Percentiles rank a stretch among this genome's conserved stretches.
Conservation (phyloP, 1,140 invertebrate genomes). For the Drosophila prosaltans region DNA sequence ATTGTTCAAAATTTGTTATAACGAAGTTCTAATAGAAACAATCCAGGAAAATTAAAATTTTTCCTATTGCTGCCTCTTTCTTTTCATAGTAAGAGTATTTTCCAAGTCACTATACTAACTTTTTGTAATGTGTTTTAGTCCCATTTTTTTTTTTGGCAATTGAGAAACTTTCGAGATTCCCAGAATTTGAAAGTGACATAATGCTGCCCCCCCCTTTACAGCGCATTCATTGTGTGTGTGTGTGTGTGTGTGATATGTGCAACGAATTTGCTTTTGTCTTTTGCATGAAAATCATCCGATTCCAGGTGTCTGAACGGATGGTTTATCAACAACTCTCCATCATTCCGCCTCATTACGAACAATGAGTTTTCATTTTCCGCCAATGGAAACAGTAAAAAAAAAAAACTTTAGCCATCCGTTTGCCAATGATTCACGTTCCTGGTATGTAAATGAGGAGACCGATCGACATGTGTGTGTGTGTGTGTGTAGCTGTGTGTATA, state of each 20-base stretch:
- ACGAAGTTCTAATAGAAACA: too few species aligned
- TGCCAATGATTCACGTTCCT: constrained; percentile 63
- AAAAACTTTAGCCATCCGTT: constrained; percentile 33
- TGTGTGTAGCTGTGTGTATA: constrained; percentile 29
- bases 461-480: constrained; percentile 29
- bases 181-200: constrained; percentile 69
- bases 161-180: constrained; percentile 49
- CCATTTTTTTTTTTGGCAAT: constrained; percentile 27
- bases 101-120: background rate
- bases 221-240: constrained; percentile 64
- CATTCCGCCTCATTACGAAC: constrained; percentile 41
- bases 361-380: constrained; percentile 54
- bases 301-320: constrained; percentile 15
- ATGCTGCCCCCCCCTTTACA: constrained; percentile 27
- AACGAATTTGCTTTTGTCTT: background rate
- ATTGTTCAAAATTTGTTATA: too few species aligned
- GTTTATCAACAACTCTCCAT: constrained; percentile 23
- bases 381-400: constrained; percentile 22
- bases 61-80: background rate
- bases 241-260: background rate
- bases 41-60: background rate
- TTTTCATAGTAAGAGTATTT: background rate
- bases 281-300: constrained; percentile 32
- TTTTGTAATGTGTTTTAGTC: constrained; percentile 24
- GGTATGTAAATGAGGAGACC: constrained; percentile 69